Evolutionary conservation across 2,888 invertebrate species (phyloP), one percentile per base, ranked within the genome.

Genomic region (Phorcus lineatus): DNA sequence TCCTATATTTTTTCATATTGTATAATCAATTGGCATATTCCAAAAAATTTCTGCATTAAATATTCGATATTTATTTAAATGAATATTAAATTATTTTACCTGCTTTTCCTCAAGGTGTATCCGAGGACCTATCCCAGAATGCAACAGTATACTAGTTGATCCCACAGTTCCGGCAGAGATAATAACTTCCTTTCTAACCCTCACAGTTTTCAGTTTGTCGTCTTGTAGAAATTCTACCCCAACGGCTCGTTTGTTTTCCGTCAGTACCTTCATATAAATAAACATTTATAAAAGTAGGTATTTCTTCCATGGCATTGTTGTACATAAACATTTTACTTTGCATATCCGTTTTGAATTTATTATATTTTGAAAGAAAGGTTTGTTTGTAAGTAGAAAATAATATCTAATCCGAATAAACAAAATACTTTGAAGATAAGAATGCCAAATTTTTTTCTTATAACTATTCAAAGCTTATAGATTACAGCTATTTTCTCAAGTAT

Each of bases 161-260:
- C 91, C 92, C 4, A 93, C 88, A 17, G 91, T 85, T 11, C 93
- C 93, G 2, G 92, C 93, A n/a, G 91, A 88, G 13, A 93, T 86
- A 36, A 92, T 89, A 22, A 93, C 89, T 81, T 91, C 90, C 80
- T 87, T 87, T 40, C 80, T 83, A 28, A 90, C 89, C 77, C 88
- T 85, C 9, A 90, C 90, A 1, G 82, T 84, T 24, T 86, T 81
- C 54, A 86, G 78, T 55, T 88, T 86, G 16, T 89, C 90, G 67
- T 88, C 87, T 55, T 86, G 86, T 4, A 86, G 77, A 74, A 89
- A 90, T 81, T 90, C 88, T 7, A 91, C 90, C 1, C 90, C 91
- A 2, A 87, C 84, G 2, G 90, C 91, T 80, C 82, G 84, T 16
- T 86, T 87, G 57, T 88, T 87, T 67, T 90, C 88, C 82, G 90